These are phyloP conservation scores for Galaxea fascicularis DNA, from an alignment of 92 coral and sea anemone species.

Conservation along the genomic window DNA sequence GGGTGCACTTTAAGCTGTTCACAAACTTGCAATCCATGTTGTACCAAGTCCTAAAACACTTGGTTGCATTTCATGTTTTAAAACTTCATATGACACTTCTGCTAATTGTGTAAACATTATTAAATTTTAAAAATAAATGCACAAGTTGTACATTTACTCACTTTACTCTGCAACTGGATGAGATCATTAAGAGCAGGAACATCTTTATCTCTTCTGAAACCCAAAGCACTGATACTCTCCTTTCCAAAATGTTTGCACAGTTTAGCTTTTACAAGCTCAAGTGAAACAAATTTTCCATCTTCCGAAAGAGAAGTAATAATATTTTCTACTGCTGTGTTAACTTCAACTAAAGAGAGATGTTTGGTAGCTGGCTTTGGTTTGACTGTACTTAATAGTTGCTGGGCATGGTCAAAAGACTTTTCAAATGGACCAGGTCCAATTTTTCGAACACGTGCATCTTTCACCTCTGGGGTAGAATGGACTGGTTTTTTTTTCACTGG, in stretches of 20 bases:
- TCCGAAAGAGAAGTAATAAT: conserved; percentile 68
- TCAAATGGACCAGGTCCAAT: conserved; percentile 67
- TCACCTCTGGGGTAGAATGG: background rate
- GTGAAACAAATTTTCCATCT: conserved; percentile 69
- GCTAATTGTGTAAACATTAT: no score
- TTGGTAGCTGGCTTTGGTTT: background rate
- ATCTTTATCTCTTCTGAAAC: conserved; percentile 66
- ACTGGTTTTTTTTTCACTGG: background rate
- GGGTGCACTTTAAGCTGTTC: no score
- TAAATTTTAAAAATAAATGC: no score
- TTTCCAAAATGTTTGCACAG: conserved; percentile 73
- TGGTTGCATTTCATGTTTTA: no score
- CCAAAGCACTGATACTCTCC: conserved; percentile 50
- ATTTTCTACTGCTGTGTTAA: conserved; percentile 68
- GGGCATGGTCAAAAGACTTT: conserved; percentile 53
- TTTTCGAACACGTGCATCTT: conserved; percentile 9
- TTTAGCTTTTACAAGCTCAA: conserved; percentile 69
- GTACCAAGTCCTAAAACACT: no score
- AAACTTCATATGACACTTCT: no score
- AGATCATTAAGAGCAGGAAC: conserved; percentile 81
- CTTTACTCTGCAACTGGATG: conserved; percentile 75
- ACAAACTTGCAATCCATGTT: no score
- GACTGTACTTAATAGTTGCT: background rate
- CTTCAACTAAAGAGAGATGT: conserved; percentile 28
- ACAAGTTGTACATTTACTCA: conserved; percentile 20